Conservation (phyloP, 2,113 vertebrate genomes). For the Oncorhynchus clarkii region DNA sequence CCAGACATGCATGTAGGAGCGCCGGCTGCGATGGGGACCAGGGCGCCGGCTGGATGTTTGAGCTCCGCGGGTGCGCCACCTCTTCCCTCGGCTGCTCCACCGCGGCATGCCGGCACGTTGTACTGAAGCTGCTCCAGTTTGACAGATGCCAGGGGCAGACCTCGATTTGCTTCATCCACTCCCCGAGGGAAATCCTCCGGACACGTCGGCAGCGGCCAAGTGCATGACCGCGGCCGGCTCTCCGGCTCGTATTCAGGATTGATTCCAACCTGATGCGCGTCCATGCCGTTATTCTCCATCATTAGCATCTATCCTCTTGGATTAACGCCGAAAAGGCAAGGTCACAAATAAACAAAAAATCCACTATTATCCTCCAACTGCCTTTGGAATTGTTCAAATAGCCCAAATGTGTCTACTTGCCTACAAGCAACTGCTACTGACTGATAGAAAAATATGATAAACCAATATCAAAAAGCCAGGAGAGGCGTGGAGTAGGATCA, state of each 20-base stretch:
- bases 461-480: constrained; percentile 49
- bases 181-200: constrained; percentile 81
- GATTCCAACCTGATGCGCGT: constrained; percentile 91
- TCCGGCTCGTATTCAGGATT: constrained; percentile 91
- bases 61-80: constrained; percentile 82
- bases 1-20: constrained; percentile 77
- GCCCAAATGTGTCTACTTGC: constrained; percentile 28
- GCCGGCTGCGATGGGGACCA: constrained; percentile 61
- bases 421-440: constrained; percentile 15
- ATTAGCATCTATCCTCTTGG: constrained; percentile 68
- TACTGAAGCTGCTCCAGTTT: constrained; percentile 65
- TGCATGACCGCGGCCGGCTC: constrained; percentile 87
- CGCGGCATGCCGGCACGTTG: constrained; percentile 73
- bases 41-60: constrained; percentile 73
- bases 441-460: constrained; percentile 42
- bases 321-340: constrained; percentile 52
- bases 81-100: constrained; percentile 74
- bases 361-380: constrained; percentile 34
- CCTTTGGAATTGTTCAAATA: constrained; percentile 33
- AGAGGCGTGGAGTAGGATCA: constrained; percentile 52
- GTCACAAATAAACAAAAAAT: constrained; percentile 55
- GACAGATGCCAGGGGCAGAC: constrained; percentile 64
- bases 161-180: constrained; percentile 66
- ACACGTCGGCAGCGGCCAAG: constrained; percentile 91
- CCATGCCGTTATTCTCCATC: constrained; percentile 85